Base-by-base conservation (phyloP, 2,888 invertebrate species). In the Therioaphis trifolii region DNA sequence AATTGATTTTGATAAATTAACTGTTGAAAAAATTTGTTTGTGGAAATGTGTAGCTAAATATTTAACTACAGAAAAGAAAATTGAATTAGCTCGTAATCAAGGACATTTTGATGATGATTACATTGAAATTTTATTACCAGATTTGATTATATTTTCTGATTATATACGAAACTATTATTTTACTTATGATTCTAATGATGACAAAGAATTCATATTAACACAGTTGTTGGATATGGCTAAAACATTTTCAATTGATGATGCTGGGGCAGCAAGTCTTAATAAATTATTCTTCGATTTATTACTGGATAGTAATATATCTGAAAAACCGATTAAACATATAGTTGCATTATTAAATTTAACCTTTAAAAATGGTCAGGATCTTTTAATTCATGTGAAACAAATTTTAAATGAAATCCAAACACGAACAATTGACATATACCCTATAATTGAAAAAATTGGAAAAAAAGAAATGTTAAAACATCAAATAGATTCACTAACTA, bases 1-100 rank as follows among this genome's bases (percentile, higher is more conserved):
- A 49, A 82, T 82, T 35, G n/a, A 63, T 15, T 74, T 61, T 74
- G 52, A 74, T 58, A 24, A 52, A 18, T 63, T 82, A 74, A 52
- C 63, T 4, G n/a, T 74, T 0, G 82, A 82, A 74, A 82, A 74
- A 12, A 82, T 82, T 82, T 82, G 74, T 52, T 40, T 82, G 11
- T 82, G 82, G 82, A 82, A 74, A 35, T 82, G 82, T 66, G 24
- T 74, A 9, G 74, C 63, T 1, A 82, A 82, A 63, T 82, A 82
- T 74, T 74, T 82, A 63, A 82, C 82, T 15, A 24, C 18, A 2
- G 82, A 82, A n/a, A 82, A 82, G 9, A 82, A 82, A 82, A 82
- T 82, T 63, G 40, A 63, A 24, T 40, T 82, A 52, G 63, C 40
- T 0, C 21, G 29, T 9, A 40, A 74, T 14, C 18, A 66, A 66